A percentile compares a stretch with the other conserved stretches of the same genome.
Conservation (phyloP, 2,797 vertebrate genomes). For the Gadopsis marmoratus region DNA sequence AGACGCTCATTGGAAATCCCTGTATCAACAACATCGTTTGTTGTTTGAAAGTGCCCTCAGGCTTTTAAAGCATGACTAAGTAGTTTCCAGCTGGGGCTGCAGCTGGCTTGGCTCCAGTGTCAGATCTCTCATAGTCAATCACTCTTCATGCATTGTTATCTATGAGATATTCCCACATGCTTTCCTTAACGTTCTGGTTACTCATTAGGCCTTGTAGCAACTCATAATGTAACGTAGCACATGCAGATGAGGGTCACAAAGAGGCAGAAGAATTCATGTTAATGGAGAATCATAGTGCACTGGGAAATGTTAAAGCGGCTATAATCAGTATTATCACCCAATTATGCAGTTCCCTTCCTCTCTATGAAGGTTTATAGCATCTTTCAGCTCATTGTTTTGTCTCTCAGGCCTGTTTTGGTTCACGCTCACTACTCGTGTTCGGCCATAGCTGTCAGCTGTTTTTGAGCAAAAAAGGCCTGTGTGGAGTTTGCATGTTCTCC, state of each 20-base stretch:
- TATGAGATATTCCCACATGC: constrained; percentile 48
- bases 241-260: background rate
- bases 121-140: constrained; percentile 55
- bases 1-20: constrained; percentile 57
- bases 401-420: background rate
- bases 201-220: constrained; percentile 47
- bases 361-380: background rate
- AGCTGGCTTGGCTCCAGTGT: constrained; percentile 50
- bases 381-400: background rate
- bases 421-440: background rate
- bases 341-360: too few relatives aligned
- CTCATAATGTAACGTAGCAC: constrained; percentile 51
- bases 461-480: background rate
- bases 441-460: background rate
- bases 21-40: constrained; percentile 55
- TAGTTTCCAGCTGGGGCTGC: constrained; percentile 58
- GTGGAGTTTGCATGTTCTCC: too few relatives aligned
- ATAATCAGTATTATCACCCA: constrained; percentile 6
- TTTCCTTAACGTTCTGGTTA: constrained; percentile 41
- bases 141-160: constrained; percentile 50
- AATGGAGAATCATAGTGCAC: background rate
- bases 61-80: constrained; percentile 68
- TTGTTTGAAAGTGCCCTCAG: constrained; percentile 73
- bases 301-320: background rate
- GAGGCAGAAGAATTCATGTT: background rate